These are phyloP conservation scores for Notothenia rossii DNA, from an alignment of 2,113 vertebrate genomes.

Conservation along the genomic window DNA sequence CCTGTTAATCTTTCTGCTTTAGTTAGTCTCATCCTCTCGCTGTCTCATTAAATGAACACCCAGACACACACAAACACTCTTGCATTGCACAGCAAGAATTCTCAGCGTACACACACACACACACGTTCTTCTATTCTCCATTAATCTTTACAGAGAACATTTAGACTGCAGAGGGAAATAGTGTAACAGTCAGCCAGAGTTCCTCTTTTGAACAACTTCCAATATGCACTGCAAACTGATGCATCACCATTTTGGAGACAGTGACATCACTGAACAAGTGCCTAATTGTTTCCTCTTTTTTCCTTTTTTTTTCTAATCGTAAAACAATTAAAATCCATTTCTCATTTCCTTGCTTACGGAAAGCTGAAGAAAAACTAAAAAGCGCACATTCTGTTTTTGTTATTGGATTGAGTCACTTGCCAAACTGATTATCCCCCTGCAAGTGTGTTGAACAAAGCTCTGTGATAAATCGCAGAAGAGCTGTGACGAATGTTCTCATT, in stretches of 20 bases:
- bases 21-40: conserved; percentile 47
- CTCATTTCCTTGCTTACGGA: conserved; percentile 48
- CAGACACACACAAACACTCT: neutral
- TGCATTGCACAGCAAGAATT: neutral
- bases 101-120: conserved; percentile 12
- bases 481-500: conserved; percentile 58
- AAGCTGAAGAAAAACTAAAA: conserved; percentile 49
- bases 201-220: conserved; percentile 51
- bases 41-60: conserved; percentile 22
- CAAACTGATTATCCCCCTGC: conserved; percentile 71
- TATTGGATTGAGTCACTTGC: conserved; percentile 71
- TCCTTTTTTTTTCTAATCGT: conserved; percentile 30
- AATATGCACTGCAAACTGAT: conserved; percentile 44
- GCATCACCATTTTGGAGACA: conserved; percentile 46
- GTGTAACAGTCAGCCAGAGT: conserved; percentile 54
- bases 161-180: conserved; percentile 29
- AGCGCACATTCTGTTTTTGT: conserved; percentile 72
- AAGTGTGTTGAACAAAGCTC: conserved; percentile 54
- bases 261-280: conserved; percentile 51
- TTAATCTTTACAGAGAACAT: conserved; percentile 52
- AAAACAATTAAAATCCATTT: conserved; percentile 67
- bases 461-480: conserved; percentile 57
- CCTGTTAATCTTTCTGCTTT: conserved; percentile 65
- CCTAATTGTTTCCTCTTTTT: conserved; percentile 42
- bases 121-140: conserved; percentile 8